These are phyloP conservation scores for Phalloptychus januarius DNA, from an alignment of 2,797 vertebrate species.

Conservation along the genomic window DNA sequence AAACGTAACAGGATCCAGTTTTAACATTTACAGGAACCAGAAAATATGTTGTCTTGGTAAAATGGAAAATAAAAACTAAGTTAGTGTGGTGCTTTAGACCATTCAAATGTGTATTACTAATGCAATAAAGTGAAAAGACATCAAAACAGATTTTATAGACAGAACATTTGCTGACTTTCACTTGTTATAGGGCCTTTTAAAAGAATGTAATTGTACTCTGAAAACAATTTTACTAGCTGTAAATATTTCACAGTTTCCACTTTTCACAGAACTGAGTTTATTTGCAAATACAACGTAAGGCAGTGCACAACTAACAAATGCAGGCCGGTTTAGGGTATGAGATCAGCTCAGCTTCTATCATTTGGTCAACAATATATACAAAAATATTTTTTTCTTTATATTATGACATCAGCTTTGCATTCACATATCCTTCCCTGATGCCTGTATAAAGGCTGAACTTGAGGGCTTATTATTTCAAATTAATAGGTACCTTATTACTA, in stretches of 20 bases:
- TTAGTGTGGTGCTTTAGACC: neutral
- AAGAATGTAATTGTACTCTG: neutral
- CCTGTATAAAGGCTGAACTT: neutral
- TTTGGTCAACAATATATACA: neutral
- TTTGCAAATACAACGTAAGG: neutral
- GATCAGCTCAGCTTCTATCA: neutral
- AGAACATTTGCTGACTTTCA: neutral
- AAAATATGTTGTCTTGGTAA: neutral
- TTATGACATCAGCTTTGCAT: neutral
- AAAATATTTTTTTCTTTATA: neutral
- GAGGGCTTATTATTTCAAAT: neutral
- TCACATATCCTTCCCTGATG: neutral
- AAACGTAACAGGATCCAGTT: neutral
- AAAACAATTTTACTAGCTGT: neutral
- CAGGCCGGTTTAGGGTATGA: neutral
- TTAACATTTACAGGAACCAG: neutral
- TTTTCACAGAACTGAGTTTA: neutral
- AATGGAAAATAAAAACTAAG: neutral
- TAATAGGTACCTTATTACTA: neutral
- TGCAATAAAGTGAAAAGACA: neutral
- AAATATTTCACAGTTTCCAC: neutral
- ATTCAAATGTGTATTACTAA: neutral
- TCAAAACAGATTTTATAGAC: neutral
- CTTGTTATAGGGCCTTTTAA: neutral
- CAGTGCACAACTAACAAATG: neutral